phyloP scores from a whole-genome alignment of 2,888 invertebrate genomes.

The Smittia sp. region DNA sequence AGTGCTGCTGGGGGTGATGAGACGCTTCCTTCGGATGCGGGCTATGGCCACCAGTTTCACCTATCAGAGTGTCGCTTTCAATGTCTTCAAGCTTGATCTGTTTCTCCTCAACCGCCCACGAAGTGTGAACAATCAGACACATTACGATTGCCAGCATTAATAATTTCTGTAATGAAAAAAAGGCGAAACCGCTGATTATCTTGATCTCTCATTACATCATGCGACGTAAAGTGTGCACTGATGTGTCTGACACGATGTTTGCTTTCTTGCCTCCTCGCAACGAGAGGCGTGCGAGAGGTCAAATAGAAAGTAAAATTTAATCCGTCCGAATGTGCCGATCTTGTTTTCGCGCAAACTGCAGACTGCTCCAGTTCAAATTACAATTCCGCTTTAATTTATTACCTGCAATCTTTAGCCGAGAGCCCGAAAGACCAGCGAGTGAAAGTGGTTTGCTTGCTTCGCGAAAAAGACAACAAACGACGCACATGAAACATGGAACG shows the following conservation, averaged over 20 bases:
- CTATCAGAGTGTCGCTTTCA: conserved; percentile 66
- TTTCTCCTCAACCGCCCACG: conserved; percentile 50
- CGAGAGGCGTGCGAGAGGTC: conserved; percentile 1
- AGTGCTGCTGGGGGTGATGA: conserved; percentile 42
- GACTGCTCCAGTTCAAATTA: background rate
- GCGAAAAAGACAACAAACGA: conserved; percentile 17
- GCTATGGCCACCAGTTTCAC: conserved; percentile 53
- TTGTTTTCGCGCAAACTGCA: background rate
- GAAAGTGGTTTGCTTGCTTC: conserved; percentile 28
- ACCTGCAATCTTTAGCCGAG: background rate
- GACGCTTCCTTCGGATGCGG: conserved; percentile 42
- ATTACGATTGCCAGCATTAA: background rate
- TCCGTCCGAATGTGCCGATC: background rate
- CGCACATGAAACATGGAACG: background rate
- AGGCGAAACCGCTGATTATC: background rate
- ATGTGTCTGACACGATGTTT: background rate
- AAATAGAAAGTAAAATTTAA: conserved; percentile 19
- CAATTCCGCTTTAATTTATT: conserved; percentile 18
- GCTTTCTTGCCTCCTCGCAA: background rate
- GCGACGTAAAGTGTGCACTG: background rate
- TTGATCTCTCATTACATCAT: background rate
- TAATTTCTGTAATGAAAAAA: conserved; percentile 24
- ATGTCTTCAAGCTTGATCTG: conserved; percentile 73
- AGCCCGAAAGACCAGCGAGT: background rate
- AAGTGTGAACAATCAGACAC: background rate